Conservation (phyloP, 1,140 invertebrate genomes). For the Drosophila truncata region DNA sequence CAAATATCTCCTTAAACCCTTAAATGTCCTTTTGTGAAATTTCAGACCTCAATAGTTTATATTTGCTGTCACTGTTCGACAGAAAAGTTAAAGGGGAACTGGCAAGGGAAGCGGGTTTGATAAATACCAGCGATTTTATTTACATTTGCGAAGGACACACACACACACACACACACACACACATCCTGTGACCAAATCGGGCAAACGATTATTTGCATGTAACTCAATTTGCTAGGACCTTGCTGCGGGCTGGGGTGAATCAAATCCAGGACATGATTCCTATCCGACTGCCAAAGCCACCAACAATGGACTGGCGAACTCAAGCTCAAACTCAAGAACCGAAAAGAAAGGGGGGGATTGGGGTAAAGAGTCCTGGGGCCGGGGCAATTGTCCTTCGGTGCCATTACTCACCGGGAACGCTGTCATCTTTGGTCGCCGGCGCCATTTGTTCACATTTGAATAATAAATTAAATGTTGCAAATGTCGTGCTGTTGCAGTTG, state of each 20-base stretch:
- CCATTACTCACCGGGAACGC: slow-evolving; percentile 67
- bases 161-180: slow-evolving; percentile 46
- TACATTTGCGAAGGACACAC: slow-evolving; percentile 43
- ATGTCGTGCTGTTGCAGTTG: slow-evolving; percentile 59
- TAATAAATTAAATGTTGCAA: slow-evolving; percentile 83
- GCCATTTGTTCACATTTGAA: slow-evolving; percentile 82
- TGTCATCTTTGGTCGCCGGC: slow-evolving; percentile 76
- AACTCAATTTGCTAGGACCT: slow-evolving; percentile 72
- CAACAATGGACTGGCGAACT: slow-evolving; percentile 32
- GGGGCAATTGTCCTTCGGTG: slow-evolving; percentile 62
- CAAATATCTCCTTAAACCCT: background rate
- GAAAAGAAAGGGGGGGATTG: background rate
- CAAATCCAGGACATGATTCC: slow-evolving; percentile 55
- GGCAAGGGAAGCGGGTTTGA: slow-evolving; percentile 23
- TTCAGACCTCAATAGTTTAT: slow-evolving; percentile 3
- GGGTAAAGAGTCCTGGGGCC: slow-evolving; percentile 13
- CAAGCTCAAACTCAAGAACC: slow-evolving; percentile 44
- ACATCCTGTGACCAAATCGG: slow-evolving; percentile 43
- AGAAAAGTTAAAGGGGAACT: slow-evolving; percentile 19
- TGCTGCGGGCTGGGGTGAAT: slow-evolving; percentile 41
- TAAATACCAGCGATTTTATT: slow-evolving; percentile 56
- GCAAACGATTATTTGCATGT: slow-evolving; percentile 79
- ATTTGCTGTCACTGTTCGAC: slow-evolving; percentile 4
- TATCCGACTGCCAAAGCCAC: slow-evolving; percentile 33
- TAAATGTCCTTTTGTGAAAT: slow-evolving; percentile 2